Conservation (phyloP, 2,888 invertebrate species). For the Drosophila bunnanda region DNA sequence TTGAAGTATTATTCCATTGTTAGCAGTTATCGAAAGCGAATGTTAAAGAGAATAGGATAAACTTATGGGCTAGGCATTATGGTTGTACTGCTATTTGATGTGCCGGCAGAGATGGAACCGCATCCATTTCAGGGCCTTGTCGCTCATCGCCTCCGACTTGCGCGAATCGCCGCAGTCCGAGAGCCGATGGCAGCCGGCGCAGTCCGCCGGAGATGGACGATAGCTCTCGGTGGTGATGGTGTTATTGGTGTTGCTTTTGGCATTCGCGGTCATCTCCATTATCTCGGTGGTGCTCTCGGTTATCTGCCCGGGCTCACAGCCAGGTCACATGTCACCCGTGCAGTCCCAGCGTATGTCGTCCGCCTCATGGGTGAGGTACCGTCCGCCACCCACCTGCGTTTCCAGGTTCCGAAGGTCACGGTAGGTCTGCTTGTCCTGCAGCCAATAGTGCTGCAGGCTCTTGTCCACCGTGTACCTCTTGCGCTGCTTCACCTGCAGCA, state of each 20-base stretch:
- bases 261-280: conserved; percentile 2
- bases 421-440: conserved; percentile 98
- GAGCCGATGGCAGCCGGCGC: conserved; percentile 80
- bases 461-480: conserved; percentile 98
- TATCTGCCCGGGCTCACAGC: conserved; percentile 68
- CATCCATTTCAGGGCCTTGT: conserved; percentile 84
- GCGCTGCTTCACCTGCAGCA: conserved; percentile 98
- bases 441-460: conserved; percentile 96
- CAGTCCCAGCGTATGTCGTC: conserved; percentile 95
- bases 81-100: conserved; percentile 74
- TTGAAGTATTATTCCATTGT: conserved; percentile 1
- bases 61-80: conserved; percentile 32
- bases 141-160: conserved; percentile 84
- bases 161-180: conserved; percentile 70
- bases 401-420: conserved; percentile 93
- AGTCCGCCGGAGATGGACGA: conserved; percentile 62
- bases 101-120: conserved; percentile 84
- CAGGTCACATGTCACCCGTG: conserved; percentile 84
- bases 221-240: conserved; percentile 57
- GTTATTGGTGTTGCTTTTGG: conserved; percentile 16
- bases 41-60: conserved; percentile 36
- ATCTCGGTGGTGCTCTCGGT: conserved; percentile 24
- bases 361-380: conserved; percentile 96
- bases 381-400: conserved; percentile 89
- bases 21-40: conserved; percentile 37